Base-by-base conservation (phyloP, 1,140 invertebrate species). In the Drosophila equinoxialis region DNA sequence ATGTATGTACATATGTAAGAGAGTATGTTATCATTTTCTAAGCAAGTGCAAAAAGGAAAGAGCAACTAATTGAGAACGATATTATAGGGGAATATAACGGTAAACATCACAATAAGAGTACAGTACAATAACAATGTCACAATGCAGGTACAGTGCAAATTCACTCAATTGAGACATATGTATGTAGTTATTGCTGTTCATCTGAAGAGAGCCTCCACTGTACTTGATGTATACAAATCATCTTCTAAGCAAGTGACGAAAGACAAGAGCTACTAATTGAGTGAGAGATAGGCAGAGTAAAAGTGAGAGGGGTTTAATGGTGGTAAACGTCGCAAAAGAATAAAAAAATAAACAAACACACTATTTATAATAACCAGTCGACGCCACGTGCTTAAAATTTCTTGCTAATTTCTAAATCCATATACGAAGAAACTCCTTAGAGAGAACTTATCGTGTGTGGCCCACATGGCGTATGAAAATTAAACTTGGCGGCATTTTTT, bases 391-490 rank as follows among this genome's bases (percentile, higher is more conserved):
- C 57, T 64, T 48, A 1, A 42, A 61, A 61, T 61, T 61, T 33
- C 33, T 14, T 37, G 35, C 33, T 37, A 59, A 59, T 17, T 59
- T 48, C n/a, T 57, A 57, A 30, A n/a, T 33, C 26, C 54, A 13
- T 57, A 14, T 33, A 14, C 13, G 11, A 57, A 6, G 23, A 33
- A 6, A 33, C 26, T 57, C 54, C 54, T 76, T 54, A 41, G 74
- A 69, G 59, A 65, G 57, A 51, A 20, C 8, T 23, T 20, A 8
- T 17, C 20, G 45, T 8, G 45, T 45, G 11, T 30, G 30, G 30
- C 42, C 35, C 17, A 83, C 77, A 66, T 68, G 66, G 71, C 81
- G 71, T 65, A 74, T 81, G 74, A 71, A 69, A 67, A 69, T 67
- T 69, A 51, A 66, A 58, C 64, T 64, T 39, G 23, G 71, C 60